phyloP scores from a whole-genome alignment of 2,797 vertebrate genomes.

The Ispidina picta region DNA sequence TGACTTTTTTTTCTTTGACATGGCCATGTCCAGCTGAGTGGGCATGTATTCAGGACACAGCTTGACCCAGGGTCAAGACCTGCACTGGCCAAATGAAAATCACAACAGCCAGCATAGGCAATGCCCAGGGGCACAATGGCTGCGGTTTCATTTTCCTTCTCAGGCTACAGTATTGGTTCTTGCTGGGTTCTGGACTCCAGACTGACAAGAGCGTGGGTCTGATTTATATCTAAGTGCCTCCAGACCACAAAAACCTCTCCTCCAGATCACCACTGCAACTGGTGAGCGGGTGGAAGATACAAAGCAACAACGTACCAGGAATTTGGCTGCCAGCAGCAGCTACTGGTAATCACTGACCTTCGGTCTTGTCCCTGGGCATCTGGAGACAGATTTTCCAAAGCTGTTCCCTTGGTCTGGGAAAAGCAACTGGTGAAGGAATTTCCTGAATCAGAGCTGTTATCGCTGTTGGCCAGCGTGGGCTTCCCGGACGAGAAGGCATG shows the following conservation, averaged over 20 bases:
- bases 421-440: slow-evolving; percentile 95
- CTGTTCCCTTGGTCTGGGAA: slow-evolving; percentile 86
- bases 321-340: slow-evolving; percentile 33
- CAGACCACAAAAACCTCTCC: slow-evolving; percentile 40
- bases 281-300: neutral
- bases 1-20: neutral
- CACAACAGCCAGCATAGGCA: neutral
- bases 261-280: neutral
- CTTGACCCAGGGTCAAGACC: neutral
- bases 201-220: slow-evolving; percentile 22
- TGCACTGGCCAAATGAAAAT: neutral
- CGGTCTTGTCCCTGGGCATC: slow-evolving; percentile 67
- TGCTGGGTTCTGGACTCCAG: slow-evolving; percentile 4
- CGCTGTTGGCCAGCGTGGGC: slow-evolving; percentile 82
- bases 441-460: slow-evolving; percentile 93
- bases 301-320: slow-evolving; percentile 1
- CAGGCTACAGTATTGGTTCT: neutral
- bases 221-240: slow-evolving; percentile 28
- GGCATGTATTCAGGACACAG: neutral
- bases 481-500: slow-evolving; percentile 79
- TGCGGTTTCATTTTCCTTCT: neutral
- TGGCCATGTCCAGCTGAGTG: neutral
- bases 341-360: slow-evolving; percentile 74
- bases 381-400: slow-evolving; percentile 78
- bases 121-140: neutral